A percentile compares a stretch with the other conserved stretches of the same genome.
Conservation (phyloP, 2,797 vertebrate species). For the Acridotheres tristis region DNA sequence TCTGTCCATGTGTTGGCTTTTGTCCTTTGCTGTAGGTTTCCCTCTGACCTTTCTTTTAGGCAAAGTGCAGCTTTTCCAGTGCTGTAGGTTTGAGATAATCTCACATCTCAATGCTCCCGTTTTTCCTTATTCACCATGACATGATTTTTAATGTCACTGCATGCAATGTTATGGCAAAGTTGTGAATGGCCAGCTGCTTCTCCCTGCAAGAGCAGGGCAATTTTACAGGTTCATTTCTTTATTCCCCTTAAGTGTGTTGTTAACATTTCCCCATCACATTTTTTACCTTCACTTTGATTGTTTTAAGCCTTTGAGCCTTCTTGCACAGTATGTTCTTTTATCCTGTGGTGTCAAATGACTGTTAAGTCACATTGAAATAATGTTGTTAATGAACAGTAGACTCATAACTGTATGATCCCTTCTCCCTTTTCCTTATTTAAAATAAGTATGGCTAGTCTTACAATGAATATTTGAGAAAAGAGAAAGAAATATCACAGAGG, state of each 20-base stretch:
- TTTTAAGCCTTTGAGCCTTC: neutral
- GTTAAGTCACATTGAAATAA: neutral
- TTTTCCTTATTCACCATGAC: neutral
- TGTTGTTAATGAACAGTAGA: neutral
- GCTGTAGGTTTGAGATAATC: neutral
- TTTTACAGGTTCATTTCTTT: neutral
- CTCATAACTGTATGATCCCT: neutral
- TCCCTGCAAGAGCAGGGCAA: neutral
- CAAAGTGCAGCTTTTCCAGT: neutral
- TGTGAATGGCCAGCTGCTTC: neutral
- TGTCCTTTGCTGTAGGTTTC: neutral
- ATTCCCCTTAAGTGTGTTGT: neutral
- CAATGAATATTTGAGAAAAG: neutral
- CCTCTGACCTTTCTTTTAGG: neutral
- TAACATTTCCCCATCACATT: neutral
- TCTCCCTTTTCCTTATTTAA: neutral
- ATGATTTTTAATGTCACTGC: conserved; percentile 12
- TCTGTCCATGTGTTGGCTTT: neutral
- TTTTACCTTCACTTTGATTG: neutral
- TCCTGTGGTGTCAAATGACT: neutral
- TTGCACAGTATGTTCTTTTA: neutral
- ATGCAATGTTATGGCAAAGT: neutral
- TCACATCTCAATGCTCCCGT: neutral
- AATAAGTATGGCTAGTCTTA: neutral
- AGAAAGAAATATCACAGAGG: neutral